These are phyloP conservation scores for Seira musarum DNA, from an alignment of 2,888 invertebrate genomes.

Conservation along the genomic window DNA sequence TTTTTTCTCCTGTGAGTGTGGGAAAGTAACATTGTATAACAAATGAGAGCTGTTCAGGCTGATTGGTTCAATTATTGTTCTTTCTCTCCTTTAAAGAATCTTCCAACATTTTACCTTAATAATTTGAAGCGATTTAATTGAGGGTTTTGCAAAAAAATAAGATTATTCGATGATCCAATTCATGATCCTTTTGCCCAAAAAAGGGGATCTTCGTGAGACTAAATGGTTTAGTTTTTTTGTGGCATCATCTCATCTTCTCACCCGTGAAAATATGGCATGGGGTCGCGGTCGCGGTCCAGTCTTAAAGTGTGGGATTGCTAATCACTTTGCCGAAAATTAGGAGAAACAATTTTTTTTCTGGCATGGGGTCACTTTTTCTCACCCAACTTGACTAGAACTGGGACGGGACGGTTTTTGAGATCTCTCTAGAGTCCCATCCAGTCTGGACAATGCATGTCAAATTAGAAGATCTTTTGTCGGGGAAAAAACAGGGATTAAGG, in stretches of 20 bases:
- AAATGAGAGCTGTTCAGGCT: constrained; percentile 42
- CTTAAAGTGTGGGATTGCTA: background rate
- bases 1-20: too few relatives aligned
- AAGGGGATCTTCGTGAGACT: background rate
- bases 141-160: background rate
- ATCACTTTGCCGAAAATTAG: constrained; percentile 21
- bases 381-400: background rate
- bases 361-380: constrained; percentile 52
- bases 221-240: constrained; percentile 20
- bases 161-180: constrained; percentile 5
- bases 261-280: constrained; percentile 52
- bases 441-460: constrained; percentile 5
- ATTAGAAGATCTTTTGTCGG: constrained; percentile 3
- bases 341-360: constrained; percentile 32
- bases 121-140: background rate
- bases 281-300: constrained; percentile 5
- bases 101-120: background rate
- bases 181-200: constrained; percentile 43
- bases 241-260: constrained; percentile 46
- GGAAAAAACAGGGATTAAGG: background rate
- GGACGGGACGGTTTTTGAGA: constrained; percentile 17
- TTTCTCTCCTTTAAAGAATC: too few relatives aligned
- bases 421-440: background rate
- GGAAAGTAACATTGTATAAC: constrained; percentile 54
- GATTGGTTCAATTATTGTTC: background rate